These are phyloP conservation scores for Nemapogon koenigi DNA, from an alignment of 2,888 invertebrate genomes.

Conservation along the genomic window DNA sequence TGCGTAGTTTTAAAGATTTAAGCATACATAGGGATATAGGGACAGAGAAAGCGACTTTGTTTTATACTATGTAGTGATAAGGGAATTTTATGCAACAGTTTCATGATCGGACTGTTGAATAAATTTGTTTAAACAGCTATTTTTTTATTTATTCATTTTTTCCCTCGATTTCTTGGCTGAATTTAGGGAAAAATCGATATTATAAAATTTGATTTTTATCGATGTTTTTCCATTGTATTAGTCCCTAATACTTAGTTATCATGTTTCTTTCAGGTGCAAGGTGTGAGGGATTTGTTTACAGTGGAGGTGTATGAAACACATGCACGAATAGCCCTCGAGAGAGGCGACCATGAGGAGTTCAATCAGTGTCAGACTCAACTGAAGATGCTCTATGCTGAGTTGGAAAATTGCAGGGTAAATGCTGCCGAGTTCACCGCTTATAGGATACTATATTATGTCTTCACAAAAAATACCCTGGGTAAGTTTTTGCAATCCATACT, in stretches of 20 bases:
- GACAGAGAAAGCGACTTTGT: too few relatives aligned
- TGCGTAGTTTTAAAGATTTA: too few relatives aligned
- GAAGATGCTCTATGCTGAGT: slow-evolving; percentile 89
- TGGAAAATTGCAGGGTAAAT: slow-evolving; percentile 72
- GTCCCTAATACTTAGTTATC: neutral
- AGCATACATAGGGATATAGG: too few relatives aligned
- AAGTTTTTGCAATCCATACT: too few relatives aligned
- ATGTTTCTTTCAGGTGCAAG: slow-evolving; percentile 79
- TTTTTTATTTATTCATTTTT: too few relatives aligned
- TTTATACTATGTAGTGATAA: too few relatives aligned
- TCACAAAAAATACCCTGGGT: slow-evolving; percentile 97
- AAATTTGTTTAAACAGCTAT: too few relatives aligned
- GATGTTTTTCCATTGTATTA: neutral
- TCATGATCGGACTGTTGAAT: too few relatives aligned
- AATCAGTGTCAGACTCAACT: slow-evolving; percentile 99
- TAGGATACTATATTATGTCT: slow-evolving; percentile 95
- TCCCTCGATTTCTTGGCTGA: too few relatives aligned
- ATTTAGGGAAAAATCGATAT: neutral
- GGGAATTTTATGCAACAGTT: too few relatives aligned
- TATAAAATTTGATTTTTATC: neutral
- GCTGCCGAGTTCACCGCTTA: slow-evolving; percentile 95
- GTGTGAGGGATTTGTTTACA: slow-evolving; percentile 92
- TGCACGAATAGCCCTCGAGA: slow-evolving; percentile 96
- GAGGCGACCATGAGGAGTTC: slow-evolving; percentile 98
- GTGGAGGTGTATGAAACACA: slow-evolving; percentile 99